A percentile compares a stretch with the other conserved stretches of the same genome.
Evolutionary conservation across 2,888 invertebrate species (phyloP).

Genomic region (Octodonta nipae): DNA sequence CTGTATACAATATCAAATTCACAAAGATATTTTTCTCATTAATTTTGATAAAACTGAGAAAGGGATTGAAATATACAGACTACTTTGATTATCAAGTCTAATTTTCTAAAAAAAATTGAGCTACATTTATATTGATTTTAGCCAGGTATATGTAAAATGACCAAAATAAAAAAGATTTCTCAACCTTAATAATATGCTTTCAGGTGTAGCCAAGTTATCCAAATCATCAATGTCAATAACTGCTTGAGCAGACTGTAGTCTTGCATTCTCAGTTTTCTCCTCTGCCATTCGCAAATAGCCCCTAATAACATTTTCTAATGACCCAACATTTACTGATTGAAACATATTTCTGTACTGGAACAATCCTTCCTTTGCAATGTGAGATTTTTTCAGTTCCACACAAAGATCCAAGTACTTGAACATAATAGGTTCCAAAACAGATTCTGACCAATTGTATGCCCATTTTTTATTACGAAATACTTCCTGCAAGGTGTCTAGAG

Average conservation of each 20-base stretch:
- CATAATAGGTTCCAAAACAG: conserved; percentile 98
- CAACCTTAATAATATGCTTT: conserved; percentile 74
- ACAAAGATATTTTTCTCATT: too few relatives aligned
- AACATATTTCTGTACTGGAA: conserved; percentile 99
- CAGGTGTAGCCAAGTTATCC: conserved; percentile 91
- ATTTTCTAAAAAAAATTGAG: too few relatives aligned
- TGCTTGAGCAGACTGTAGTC: conserved; percentile 85
- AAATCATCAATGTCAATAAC: conserved; percentile 95
- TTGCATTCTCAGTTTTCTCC: conserved; percentile 85
- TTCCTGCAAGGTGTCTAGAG: conserved; percentile 94
- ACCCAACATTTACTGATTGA: conserved; percentile 90
- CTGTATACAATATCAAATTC: too few relatives aligned
- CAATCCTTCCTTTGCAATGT: conserved; percentile 96
- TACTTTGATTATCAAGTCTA: too few relatives aligned
- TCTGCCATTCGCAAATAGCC: conserved; percentile 92
- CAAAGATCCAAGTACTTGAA: conserved; percentile 96
- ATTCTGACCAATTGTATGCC: conserved; percentile 91
- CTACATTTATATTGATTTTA: too few relatives aligned
- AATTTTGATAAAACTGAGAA: too few relatives aligned
- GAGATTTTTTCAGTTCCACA: conserved; percentile 94
- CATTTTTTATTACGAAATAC: conserved; percentile 96
- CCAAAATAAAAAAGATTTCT: too few relatives aligned
- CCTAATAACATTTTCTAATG: conserved; percentile 92
- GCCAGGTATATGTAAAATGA: too few relatives aligned
- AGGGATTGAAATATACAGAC: too few relatives aligned